A percentile compares a stretch with the other conserved stretches of the same genome.
Conservation (phyloP, 1,140 invertebrate species). For the Sinonovacula constricta region DNA sequence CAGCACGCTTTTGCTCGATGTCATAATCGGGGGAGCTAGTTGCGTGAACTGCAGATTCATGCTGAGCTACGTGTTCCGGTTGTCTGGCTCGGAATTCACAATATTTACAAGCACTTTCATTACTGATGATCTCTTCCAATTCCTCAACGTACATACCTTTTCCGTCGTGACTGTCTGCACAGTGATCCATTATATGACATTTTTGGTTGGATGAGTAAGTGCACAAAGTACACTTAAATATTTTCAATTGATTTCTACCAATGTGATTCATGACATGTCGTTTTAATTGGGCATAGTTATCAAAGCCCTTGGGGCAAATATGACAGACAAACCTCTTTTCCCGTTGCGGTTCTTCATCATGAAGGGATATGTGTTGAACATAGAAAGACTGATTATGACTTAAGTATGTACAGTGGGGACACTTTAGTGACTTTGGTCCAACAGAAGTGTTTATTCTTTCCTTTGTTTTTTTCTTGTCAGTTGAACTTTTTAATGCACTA, state of each 20-base stretch:
- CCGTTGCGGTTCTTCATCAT: slow-evolving; percentile 39
- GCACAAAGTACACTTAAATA: slow-evolving; percentile 30
- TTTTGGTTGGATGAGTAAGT: slow-evolving; percentile 34
- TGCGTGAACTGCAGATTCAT: slow-evolving; percentile 30
- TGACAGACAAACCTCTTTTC: slow-evolving; percentile 37
- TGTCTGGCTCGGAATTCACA: slow-evolving; percentile 33
- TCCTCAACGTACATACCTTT: slow-evolving; percentile 18
- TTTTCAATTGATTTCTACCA: slow-evolving; percentile 37
- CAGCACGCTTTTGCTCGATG: no score
- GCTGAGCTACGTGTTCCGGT: slow-evolving; percentile 17
- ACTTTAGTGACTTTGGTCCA: slow-evolving; percentile 19
- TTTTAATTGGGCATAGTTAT: slow-evolving; percentile 5
- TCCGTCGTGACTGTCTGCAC: slow-evolving; percentile 18
- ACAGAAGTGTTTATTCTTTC: background rate
- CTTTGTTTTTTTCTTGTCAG: background rate
- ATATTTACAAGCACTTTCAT: slow-evolving; percentile 30
- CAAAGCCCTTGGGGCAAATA: slow-evolving; percentile 27
- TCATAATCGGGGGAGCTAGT: no score
- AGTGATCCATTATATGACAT: slow-evolving; percentile 45
- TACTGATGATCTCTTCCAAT: slow-evolving; percentile 27
- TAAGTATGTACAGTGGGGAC: slow-evolving; percentile 28
- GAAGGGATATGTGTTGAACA: slow-evolving; percentile 27
- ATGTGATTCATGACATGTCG: slow-evolving; percentile 37
- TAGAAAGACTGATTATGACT: slow-evolving; percentile 26
- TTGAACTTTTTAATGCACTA: no score